These are phyloP conservation scores for Lepidostoma basale DNA, from an alignment of 1,140 invertebrate species.

Conservation along the genomic window DNA sequence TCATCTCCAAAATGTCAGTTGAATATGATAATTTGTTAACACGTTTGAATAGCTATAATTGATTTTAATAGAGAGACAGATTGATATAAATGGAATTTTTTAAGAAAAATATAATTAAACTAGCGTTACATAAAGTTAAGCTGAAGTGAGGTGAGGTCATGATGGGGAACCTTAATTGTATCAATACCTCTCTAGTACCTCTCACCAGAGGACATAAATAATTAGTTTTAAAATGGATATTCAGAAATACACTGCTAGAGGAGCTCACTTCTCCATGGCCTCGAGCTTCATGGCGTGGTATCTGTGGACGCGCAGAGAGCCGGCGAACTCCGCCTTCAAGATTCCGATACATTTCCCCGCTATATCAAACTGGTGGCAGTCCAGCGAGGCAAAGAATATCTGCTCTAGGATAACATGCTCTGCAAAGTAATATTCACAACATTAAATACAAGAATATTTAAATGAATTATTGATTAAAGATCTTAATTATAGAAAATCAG, in stretches of 20 bases:
- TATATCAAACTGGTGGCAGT: slow-evolving; percentile 79
- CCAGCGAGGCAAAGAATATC: slow-evolving; percentile 91
- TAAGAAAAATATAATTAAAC: too few relatives aligned
- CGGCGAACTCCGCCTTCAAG: slow-evolving; percentile 86
- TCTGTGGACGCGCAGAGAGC: slow-evolving; percentile 85
- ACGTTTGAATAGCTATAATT: too few relatives aligned
- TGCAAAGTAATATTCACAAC: slow-evolving; percentile 59
- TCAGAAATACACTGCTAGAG: too few relatives aligned
- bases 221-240: neutral
- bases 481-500: slow-evolving; percentile 24
- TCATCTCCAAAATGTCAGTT: too few relatives aligned
- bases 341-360: slow-evolving; percentile 80
- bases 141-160: too few relatives aligned
- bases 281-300: slow-evolving; percentile 88
- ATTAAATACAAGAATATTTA: neutral
- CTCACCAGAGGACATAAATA: neutral
- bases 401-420: slow-evolving; percentile 72
- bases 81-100: too few relatives aligned
- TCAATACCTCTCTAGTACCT: too few relatives aligned
- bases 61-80: too few relatives aligned
- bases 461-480: slow-evolving; percentile 26
- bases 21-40: too few relatives aligned
- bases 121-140: too few relatives aligned
- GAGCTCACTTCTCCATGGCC: slow-evolving; percentile 78
- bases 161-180: too few relatives aligned